Evolutionary conservation across 2,888 invertebrate species (phyloP).

Genomic region (Branchipolynoe longqiensis): DNA sequence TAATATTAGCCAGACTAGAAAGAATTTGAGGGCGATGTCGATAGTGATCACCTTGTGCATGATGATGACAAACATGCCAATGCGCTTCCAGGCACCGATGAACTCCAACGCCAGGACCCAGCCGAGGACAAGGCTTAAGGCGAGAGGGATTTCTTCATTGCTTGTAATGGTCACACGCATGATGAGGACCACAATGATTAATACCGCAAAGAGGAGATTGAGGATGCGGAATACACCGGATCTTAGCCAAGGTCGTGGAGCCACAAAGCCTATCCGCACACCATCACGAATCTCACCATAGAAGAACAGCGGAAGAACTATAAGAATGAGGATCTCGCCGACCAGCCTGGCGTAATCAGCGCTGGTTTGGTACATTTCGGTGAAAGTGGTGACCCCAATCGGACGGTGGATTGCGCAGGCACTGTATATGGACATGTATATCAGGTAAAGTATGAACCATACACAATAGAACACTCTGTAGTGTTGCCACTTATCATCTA

Average conservation of each 20-base stretch:
- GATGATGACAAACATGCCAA: slow-evolving; percentile 49
- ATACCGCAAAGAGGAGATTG: slow-evolving; percentile 27
- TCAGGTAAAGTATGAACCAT: slow-evolving; percentile 36
- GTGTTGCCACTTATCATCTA: slow-evolving; percentile 54
- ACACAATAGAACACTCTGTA: slow-evolving; percentile 50
- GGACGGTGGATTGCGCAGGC: slow-evolving; percentile 41
- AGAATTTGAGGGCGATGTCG: slow-evolving; percentile 19
- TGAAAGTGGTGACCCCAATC: background rate
- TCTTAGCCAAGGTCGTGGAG: slow-evolving; percentile 29
- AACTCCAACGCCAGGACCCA: slow-evolving; percentile 48
- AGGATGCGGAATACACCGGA: slow-evolving; percentile 34
- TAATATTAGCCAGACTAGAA: background rate
- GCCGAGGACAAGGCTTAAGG: slow-evolving; percentile 20
- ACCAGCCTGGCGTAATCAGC: slow-evolving; percentile 41
- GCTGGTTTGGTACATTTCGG: slow-evolving; percentile 45
- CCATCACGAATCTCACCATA: slow-evolving; percentile 51
- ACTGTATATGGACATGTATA: slow-evolving; percentile 51
- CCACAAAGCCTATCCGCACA: slow-evolving; percentile 3
- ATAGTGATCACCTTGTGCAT: slow-evolving; percentile 3
- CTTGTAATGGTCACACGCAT: slow-evolving; percentile 11
- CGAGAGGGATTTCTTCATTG: slow-evolving; percentile 41
- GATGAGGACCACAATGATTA: slow-evolving; percentile 22
- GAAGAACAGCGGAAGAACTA: slow-evolving; percentile 52
- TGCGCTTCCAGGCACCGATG: slow-evolving; percentile 41
- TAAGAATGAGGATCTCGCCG: slow-evolving; percentile 41